Conservation (phyloP, 2,113 vertebrate species). For the Pipra filicauda region DNA sequence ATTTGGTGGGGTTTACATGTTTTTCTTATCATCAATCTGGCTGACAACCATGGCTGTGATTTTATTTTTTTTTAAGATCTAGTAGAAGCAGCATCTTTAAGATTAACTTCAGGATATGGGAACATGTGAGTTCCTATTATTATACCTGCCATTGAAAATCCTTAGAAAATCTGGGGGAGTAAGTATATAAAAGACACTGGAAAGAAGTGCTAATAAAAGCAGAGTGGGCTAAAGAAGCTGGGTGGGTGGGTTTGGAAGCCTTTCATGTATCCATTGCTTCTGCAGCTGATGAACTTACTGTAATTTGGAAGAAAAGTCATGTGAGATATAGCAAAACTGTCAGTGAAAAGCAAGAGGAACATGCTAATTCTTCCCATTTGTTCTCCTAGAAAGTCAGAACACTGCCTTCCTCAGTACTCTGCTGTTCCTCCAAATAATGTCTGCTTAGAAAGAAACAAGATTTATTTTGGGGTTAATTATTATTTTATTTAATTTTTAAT, state of each 20-base stretch:
- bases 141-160: constrained; percentile 11
- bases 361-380: not conserved
- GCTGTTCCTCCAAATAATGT: not conserved
- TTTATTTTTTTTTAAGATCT: not conserved
- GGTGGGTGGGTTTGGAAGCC: constrained; percentile 9
- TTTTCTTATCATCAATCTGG: not conserved
- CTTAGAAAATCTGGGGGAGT: not conserved
- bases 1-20: not conserved
- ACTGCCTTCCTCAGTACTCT: not conserved
- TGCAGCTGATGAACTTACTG: not conserved
- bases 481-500: not conserved
- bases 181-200: not conserved
- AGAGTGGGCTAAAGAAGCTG: not conserved
- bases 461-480: not conserved
- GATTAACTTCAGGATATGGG: not conserved
- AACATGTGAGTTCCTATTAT: constrained; percentile 18
- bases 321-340: not conserved
- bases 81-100: constrained; percentile 6
- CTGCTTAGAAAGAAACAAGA: not conserved
- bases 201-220: constrained; percentile 30
- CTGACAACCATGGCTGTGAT: not conserved
- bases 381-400: not conserved
- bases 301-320: not conserved
- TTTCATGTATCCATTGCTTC: not conserved
- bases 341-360: not conserved